Conservation (phyloP, 2,797 vertebrate genomes). For the Loriculus beryllinus region DNA sequence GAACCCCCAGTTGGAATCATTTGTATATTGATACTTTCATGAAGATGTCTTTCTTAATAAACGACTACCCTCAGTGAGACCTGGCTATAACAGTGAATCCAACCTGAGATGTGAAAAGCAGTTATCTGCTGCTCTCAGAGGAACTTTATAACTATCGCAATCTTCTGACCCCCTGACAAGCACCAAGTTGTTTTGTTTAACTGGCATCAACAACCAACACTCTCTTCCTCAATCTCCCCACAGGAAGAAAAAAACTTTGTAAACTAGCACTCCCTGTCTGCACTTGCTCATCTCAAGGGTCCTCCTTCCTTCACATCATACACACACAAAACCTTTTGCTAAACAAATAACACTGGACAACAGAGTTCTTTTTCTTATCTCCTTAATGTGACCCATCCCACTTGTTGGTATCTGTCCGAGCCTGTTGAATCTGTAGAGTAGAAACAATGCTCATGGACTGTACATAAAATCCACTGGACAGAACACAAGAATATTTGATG, state of each 20-base stretch:
- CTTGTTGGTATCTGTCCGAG: neutral
- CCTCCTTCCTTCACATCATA: neutral
- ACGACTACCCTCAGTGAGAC: neutral
- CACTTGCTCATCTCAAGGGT: neutral
- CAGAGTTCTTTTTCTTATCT: neutral
- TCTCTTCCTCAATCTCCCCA: neutral
- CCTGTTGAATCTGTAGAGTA: neutral
- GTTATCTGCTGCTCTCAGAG: neutral
- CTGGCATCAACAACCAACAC: neutral
- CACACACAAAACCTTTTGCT: neutral
- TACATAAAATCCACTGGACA: neutral
- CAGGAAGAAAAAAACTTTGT: neutral
- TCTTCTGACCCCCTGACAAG: neutral
- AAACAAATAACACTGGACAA: neutral
- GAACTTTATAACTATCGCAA: neutral
- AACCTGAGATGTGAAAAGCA: neutral
- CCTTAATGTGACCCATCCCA: neutral
- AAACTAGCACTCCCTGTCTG: neutral
- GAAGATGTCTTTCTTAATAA: neutral
- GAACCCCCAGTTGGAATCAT: neutral
- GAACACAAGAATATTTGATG: neutral
- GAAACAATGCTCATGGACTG: neutral
- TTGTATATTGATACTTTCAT: neutral
- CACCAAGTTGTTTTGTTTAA: neutral
- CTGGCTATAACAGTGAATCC: neutral